A percentile compares a stretch with the other conserved stretches of the same genome.
Conservation (phyloP, 2,113 vertebrate genomes). For the Chaetura pelagica region DNA sequence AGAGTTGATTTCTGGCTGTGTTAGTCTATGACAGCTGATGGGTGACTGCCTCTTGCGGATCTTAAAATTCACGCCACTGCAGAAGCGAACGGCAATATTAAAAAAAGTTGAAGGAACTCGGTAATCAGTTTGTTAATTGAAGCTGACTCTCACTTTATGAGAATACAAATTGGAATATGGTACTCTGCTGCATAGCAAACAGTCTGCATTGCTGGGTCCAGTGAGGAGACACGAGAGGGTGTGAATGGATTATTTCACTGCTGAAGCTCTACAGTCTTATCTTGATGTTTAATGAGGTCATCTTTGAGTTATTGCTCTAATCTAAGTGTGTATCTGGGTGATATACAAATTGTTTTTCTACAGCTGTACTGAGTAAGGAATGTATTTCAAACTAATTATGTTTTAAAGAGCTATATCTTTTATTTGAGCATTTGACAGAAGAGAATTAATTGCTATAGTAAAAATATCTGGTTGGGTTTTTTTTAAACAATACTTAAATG, state of each 20-base stretch:
- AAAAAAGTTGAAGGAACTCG: background rate
- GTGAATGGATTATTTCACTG: background rate
- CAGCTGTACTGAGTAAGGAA: background rate
- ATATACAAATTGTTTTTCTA: background rate
- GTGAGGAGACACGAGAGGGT: background rate
- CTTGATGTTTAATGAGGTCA: background rate
- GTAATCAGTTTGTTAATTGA: slow-evolving; percentile 48
- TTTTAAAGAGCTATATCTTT: background rate
- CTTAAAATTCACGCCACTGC: background rate
- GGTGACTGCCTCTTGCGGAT: background rate
- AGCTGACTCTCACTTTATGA: slow-evolving; percentile 9
- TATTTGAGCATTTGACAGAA: background rate
- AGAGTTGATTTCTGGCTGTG: background rate
- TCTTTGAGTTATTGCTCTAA: background rate
- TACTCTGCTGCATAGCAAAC: background rate
- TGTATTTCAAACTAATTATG: background rate
- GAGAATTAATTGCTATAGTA: background rate
- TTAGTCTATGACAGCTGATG: slow-evolving; percentile 32
- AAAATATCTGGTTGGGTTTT: background rate
- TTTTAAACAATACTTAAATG: background rate
- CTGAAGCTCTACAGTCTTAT: background rate
- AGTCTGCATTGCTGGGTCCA: background rate
- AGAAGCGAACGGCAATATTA: background rate
- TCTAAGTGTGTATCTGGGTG: background rate
- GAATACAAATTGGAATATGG: slow-evolving; percentile 21